Percentiles rank a stretch among this genome's conserved stretches.
Evolutionary conservation across 2,113 vertebrate species (phyloP).

Genomic region (Malurus melanocephalus): DNA sequence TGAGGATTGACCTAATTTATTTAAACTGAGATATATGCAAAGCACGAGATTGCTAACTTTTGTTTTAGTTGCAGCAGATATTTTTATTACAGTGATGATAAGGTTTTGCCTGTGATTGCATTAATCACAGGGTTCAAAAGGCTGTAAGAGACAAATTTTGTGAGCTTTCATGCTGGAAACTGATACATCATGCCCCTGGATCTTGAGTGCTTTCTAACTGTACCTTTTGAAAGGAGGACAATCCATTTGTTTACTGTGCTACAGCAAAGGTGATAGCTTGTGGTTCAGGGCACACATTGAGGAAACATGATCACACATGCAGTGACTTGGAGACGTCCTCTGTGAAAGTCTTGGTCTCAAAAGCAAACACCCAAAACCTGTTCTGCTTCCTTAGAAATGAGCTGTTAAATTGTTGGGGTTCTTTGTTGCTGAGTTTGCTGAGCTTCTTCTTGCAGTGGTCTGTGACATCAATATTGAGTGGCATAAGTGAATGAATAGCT

Average conservation of each 20-base stretch:
- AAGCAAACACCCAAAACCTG: not conserved
- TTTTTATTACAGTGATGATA: not conserved
- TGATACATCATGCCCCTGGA: no score
- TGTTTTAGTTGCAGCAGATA: not conserved
- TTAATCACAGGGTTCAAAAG: not conserved
- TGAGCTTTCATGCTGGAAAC: not conserved
- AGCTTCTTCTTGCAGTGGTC: constrained; percentile 3
- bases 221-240: not conserved
- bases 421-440: constrained; percentile 48
- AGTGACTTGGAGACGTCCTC: not conserved
- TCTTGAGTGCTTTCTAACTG: not conserved
- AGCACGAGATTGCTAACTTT: not conserved
- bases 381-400: not conserved
- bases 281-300: not conserved
- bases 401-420: rapidly evolving
- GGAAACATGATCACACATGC: not conserved
- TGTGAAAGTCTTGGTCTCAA: not conserved
- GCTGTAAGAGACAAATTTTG: not conserved
- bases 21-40: not conserved
- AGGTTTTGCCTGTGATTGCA: not conserved
- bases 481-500: not conserved
- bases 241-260: not conserved
- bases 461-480: not conserved
- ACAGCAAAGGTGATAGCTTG: no score
- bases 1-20: not conserved